Percentiles rank a stretch among this genome's conserved stretches.
These are phyloP conservation scores for Dallia pectoralis DNA, from an alignment of 2,797 vertebrate species.

Conservation along the genomic window DNA sequence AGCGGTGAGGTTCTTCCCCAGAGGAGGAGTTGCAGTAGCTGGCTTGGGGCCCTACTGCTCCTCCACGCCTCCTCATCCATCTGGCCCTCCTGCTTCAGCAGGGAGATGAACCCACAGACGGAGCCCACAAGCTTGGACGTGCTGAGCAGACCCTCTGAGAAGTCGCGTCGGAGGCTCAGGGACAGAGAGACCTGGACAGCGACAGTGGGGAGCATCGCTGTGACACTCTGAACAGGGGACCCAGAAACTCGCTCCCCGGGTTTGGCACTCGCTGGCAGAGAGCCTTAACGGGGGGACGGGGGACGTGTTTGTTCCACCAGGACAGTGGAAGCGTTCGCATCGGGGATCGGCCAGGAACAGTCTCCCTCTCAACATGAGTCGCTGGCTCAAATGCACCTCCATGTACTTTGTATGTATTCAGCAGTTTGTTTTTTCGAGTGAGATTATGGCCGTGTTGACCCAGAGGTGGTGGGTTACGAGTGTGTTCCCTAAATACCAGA, in stretches of 20 bases:
- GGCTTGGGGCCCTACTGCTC: constrained; percentile 74
- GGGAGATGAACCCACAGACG: constrained; percentile 77
- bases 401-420: constrained; percentile 86
- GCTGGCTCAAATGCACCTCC: constrained; percentile 90
- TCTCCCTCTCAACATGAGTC: constrained; percentile 82
- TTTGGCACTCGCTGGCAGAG: constrained; percentile 73
- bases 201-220: constrained; percentile 51
- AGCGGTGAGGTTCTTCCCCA: constrained; percentile 59
- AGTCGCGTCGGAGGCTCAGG: not conserved
- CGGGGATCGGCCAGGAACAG: constrained; percentile 69
- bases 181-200: constrained; percentile 3
- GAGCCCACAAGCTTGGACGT: constrained; percentile 57
- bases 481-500: not conserved
- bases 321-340: constrained; percentile 65
- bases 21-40: constrained; percentile 74
- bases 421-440: not conserved
- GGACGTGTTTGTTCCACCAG: constrained; percentile 45
- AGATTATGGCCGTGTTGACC: not conserved
- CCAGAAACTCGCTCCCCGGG: constrained; percentile 31
- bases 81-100: constrained; percentile 60
- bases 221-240: constrained; percentile 34
- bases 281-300: constrained; percentile 43
- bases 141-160: constrained; percentile 52
- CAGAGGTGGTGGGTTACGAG: not conserved
- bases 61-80: constrained; percentile 74